Evolutionary conservation across 2,888 invertebrate genomes (phyloP).

Genomic region (Perithous albicinctus): DNA sequence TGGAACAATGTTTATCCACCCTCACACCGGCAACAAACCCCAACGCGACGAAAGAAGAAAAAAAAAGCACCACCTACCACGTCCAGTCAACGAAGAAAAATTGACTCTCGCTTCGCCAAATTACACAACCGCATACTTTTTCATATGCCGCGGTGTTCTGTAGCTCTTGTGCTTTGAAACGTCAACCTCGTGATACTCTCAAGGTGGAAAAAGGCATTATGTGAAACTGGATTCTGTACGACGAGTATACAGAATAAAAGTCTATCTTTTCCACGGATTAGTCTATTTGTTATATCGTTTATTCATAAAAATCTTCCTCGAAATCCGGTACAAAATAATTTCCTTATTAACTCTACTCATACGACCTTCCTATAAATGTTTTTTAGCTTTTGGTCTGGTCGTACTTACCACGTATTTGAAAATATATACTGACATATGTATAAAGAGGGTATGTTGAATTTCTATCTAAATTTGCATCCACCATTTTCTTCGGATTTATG

Average conservation of each 20-base stretch:
- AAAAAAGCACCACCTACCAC: conserved; percentile 16
- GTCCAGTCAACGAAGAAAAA: conserved; percentile 65
- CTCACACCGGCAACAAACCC: conserved; percentile 19
- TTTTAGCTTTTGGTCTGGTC: no score
- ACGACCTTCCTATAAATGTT: no score
- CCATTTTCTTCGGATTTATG: neutral
- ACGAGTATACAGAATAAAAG: neutral
- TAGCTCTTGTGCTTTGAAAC: conserved; percentile 1
- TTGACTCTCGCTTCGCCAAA: conserved; percentile 61
- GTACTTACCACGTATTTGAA: neutral
- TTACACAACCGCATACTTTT: conserved; percentile 60
- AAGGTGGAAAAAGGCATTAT: neutral
- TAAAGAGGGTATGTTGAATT: neutral
- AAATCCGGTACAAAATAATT: neutral
- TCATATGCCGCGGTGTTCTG: conserved; percentile 30
- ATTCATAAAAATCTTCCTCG: neutral
- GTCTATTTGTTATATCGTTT: neutral
- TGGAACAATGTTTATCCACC: conserved; percentile 67
- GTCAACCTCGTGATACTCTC: conserved; percentile 37
- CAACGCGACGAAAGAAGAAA: conserved; percentile 48
- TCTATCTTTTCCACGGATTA: neutral
- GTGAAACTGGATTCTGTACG: neutral
- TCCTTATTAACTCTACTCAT: neutral
- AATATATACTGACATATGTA: neutral
- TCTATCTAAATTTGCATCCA: neutral